A percentile compares a stretch with the other conserved stretches of the same genome.
These are phyloP conservation scores for Calephelis virginiensis DNA, from an alignment of 1,140 invertebrate genomes.

Conservation along the genomic window DNA sequence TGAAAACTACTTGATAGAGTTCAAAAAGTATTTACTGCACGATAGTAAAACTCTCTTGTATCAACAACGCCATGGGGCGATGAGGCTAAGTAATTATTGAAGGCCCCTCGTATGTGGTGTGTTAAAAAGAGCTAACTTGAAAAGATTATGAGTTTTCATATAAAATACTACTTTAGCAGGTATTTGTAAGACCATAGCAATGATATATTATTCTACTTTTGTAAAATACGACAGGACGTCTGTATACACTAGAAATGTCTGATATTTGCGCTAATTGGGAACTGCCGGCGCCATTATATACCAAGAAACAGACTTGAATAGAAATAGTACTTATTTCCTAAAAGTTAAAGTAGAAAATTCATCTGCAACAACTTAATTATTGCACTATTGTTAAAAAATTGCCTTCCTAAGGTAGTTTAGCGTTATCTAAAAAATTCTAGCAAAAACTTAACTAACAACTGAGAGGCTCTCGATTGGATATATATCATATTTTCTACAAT, in stretches of 20 bases:
- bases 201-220: background rate
- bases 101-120: too few species aligned
- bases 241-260: constrained; percentile 26
- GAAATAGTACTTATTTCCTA: constrained; percentile 8
- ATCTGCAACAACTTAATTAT: constrained; percentile 1
- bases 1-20: too few species aligned
- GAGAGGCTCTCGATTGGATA: constrained; percentile 22
- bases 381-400: constrained; percentile 27
- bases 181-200: too few species aligned
- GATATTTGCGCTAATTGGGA: constrained; percentile 28
- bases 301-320: background rate
- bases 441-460: constrained; percentile 24
- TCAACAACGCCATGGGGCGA: too few species aligned
- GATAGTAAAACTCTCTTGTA: too few species aligned
- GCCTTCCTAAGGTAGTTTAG: constrained; percentile 26
- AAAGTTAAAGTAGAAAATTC: constrained; percentile 4
- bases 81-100: too few species aligned
- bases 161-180: too few species aligned
- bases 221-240: constrained; percentile 23
- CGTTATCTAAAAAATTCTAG: constrained; percentile 27
- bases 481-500: constrained; percentile 32
- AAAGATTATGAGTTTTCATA: too few species aligned
- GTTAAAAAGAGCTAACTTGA: too few species aligned
- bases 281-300: constrained; percentile 15
- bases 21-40: too few species aligned